A percentile compares a stretch with the other conserved stretches of the same genome.
Evolutionary conservation across 1,140 invertebrate genomes (phyloP).

Genomic region (Propsilocerus akamusi): DNA sequence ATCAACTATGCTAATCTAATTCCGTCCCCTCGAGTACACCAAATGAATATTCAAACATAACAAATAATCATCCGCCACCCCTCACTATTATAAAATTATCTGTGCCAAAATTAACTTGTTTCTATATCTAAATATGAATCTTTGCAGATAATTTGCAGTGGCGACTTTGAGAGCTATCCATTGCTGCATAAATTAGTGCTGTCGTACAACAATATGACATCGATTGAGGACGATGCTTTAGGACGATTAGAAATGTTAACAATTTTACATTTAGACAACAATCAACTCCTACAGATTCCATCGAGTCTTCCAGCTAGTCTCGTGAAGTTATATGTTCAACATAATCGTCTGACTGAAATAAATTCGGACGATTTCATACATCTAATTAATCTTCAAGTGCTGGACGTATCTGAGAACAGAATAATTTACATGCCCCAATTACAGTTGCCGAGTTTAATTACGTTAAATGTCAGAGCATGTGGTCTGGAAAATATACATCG

Average conservation of each 20-base stretch:
- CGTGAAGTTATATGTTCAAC: conserved; percentile 36
- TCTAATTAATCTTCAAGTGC: conserved; percentile 43
- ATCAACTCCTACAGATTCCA: conserved; percentile 45
- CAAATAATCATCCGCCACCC: too few species aligned
- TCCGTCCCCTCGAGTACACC: too few species aligned
- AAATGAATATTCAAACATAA: too few species aligned
- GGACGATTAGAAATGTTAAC: conserved; percentile 61
- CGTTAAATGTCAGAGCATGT: conserved; percentile 17
- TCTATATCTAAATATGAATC: background rate
- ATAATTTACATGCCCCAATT: conserved; percentile 18
- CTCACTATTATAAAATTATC: too few species aligned
- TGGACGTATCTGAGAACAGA: conserved; percentile 27
- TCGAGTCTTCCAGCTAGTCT: conserved; percentile 41
- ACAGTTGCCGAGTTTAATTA: conserved; percentile 15
- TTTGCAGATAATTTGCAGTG: conserved; percentile 41
- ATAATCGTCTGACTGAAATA: conserved; percentile 40
- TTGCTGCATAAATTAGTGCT: conserved; percentile 62
- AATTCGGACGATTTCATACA: conserved; percentile 44
- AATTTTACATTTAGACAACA: conserved; percentile 60
- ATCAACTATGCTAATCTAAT: too few species aligned
- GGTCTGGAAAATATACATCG: conserved; percentile 18
- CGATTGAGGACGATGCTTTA: conserved; percentile 72
- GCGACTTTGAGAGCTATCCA: conserved; percentile 81
- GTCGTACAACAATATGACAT: conserved; percentile 52
- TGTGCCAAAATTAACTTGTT: too few species aligned